Conservation (phyloP, 2,888 invertebrate genomes). For the Scaeva pyrastri region DNA sequence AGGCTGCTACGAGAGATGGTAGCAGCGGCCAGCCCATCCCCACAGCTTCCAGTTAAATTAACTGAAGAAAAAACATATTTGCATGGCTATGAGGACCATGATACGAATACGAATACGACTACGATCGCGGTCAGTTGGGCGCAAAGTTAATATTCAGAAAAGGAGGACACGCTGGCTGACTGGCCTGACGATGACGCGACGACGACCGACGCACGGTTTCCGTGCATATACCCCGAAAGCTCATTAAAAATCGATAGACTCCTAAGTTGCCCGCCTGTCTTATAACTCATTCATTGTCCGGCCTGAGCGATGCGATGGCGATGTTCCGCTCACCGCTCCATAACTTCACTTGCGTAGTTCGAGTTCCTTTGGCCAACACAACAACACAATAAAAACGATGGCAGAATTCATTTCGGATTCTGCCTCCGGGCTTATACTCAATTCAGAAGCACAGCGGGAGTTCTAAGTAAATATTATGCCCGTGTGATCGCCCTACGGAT, state of each 20-base stretch:
- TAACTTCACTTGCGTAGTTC: not conserved
- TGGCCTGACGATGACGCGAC: constrained; percentile 30
- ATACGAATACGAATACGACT: constrained; percentile 29
- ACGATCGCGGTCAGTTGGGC: constrained; percentile 34
- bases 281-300: constrained; percentile 73
- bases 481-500: constrained; percentile 80
- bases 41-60: constrained; percentile 73
- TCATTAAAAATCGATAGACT: constrained; percentile 78
- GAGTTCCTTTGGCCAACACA: constrained; percentile 78
- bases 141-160: constrained; percentile 54
- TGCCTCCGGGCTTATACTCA: constrained; percentile 89
- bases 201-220: not conserved
- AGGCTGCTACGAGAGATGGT: constrained; percentile 69
- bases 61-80: constrained; percentile 72
- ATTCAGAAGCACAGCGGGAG: constrained; percentile 90
- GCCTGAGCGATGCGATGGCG: constrained; percentile 63
- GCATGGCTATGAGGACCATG: constrained; percentile 53
- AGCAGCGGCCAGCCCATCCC: constrained; percentile 66
- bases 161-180: constrained; percentile 60
- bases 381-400: constrained; percentile 82
- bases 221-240: constrained; percentile 69
- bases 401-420: constrained; percentile 85
- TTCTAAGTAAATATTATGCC: constrained; percentile 84
- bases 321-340: constrained; percentile 24
- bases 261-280: constrained; percentile 77